These are phyloP conservation scores for Drosophila bocqueti DNA, from an alignment of 1,140 invertebrate genomes.

Conservation along the genomic window DNA sequence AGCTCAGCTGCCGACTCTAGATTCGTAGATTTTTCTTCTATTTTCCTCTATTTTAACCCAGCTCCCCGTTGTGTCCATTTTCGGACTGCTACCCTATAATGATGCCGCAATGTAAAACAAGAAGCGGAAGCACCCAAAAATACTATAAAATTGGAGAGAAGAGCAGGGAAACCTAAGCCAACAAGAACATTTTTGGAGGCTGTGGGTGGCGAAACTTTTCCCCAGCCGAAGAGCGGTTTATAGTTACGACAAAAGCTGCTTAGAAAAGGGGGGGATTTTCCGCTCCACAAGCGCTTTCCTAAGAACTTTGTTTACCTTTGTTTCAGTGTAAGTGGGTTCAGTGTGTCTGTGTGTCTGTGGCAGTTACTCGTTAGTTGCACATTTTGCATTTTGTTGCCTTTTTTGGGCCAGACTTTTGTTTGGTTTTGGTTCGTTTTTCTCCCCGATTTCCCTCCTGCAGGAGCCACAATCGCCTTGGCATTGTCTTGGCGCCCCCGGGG, in stretches of 20 bases:
- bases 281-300: background rate
- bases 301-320: constrained; percentile 48
- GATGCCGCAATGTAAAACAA: constrained; percentile 30
- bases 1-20: constrained; percentile 31
- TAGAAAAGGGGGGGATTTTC: constrained; percentile 13
- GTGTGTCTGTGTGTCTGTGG: constrained; percentile 16
- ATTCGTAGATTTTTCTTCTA: background rate
- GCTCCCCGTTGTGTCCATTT: constrained; percentile 28
- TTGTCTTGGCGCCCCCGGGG: constrained; percentile 56
- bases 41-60: constrained; percentile 10
- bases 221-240: constrained; percentile 23
- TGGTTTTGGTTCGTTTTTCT: constrained; percentile 15
- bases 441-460: background rate
- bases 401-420: constrained; percentile 56
- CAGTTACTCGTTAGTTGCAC: constrained; percentile 64
- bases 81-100: constrained; percentile 46
- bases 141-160: constrained; percentile 24
- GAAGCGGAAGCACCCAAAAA: constrained; percentile 37
- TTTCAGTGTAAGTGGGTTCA: constrained; percentile 10
- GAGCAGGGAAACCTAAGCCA: constrained; percentile 18
- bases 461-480: constrained; percentile 26
- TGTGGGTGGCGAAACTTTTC: constrained; percentile 18
- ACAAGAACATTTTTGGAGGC: constrained; percentile 21
- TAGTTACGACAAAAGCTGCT: constrained; percentile 48
- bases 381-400: constrained; percentile 61